Percentiles rank a stretch among this genome's conserved stretches.
phyloP scores from a whole-genome alignment of 2,888 invertebrate genomes.

The Apodemia duryi region DNA sequence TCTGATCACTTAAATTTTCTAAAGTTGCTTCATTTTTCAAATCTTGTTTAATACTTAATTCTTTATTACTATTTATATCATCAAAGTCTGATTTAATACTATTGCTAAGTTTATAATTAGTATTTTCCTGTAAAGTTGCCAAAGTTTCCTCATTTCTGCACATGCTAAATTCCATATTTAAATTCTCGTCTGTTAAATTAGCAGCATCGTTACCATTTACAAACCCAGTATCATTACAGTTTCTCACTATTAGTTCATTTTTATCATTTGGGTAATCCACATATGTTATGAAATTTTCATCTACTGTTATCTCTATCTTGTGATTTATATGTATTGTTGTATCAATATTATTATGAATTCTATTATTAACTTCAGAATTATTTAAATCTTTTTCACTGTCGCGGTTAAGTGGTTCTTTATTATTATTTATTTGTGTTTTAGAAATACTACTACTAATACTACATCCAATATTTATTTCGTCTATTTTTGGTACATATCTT shows the following conservation, averaged over 20 bases:
- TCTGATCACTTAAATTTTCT: neutral
- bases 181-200: neutral
- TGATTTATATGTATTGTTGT: neutral
- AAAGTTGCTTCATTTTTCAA: neutral
- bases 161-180: neutral
- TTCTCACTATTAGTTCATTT: neutral
- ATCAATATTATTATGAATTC: conserved; percentile 13
- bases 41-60: conserved; percentile 3
- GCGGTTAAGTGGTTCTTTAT: neutral
- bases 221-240: neutral
- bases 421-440: neutral
- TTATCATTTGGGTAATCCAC: neutral
- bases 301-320: neutral
- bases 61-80: neutral
- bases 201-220: neutral
- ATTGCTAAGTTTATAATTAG: neutral
- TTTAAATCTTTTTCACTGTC: neutral
- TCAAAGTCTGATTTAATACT: neutral
- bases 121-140: neutral
- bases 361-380: neutral
- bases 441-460: neutral
- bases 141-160: neutral
- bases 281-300: neutral
- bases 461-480: neutral
- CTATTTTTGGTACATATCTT: neutral